Base-by-base conservation (phyloP, 1,140 invertebrate species). In the Anastrepha ludens region DNA sequence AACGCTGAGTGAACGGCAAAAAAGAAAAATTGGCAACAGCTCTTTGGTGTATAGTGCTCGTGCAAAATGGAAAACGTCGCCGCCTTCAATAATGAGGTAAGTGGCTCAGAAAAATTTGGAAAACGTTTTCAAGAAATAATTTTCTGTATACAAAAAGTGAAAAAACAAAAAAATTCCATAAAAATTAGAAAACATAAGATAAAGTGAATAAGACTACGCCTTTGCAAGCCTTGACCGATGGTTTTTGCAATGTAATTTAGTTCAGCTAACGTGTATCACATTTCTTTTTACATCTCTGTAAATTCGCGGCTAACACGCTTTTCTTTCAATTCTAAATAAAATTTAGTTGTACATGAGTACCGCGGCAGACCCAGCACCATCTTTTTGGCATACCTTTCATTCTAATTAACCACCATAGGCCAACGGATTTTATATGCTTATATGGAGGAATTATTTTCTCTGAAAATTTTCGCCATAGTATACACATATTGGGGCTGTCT, bases 61-160 rank as follows among this genome's bases (percentile, higher is more conserved):
- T 64, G 90, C 89, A 91, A 88, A 87, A 93, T 93, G 92, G 92
- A 93, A 89, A 92, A 91, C 87, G 92, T 93, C 60, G 91, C 91
- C 85, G 91, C 92, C 85, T 93, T 93, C 89, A 93, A 93, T 89
- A 92, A 91, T 91, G 92, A 93, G 92, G 92, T 93, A 92, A 93
- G 91, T 60, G 29, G 58, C 29, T 3, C 58, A 62, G n/a, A 41
- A 86, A 86, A 62, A 29, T n/a, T 59, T 4, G n/a, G 59, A 85
- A 81, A 58, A 59, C 13, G 29, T 29, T 29, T 29, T 29, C 29
- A 20, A 65, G 64, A 6, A 39, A 20, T 39, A 11, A 65, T 65
- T 65, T 1, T 20, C 17, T 7, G 15, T 4, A 39, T 7, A 8
- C 50, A 55, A 55, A 55, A 55, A 55, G 50, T 85, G 11, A 55